Evolutionary conservation across 2,888 invertebrate species (phyloP), one percentile per base, ranked within the genome.

Genomic region (Trachelus troglodyta): DNA sequence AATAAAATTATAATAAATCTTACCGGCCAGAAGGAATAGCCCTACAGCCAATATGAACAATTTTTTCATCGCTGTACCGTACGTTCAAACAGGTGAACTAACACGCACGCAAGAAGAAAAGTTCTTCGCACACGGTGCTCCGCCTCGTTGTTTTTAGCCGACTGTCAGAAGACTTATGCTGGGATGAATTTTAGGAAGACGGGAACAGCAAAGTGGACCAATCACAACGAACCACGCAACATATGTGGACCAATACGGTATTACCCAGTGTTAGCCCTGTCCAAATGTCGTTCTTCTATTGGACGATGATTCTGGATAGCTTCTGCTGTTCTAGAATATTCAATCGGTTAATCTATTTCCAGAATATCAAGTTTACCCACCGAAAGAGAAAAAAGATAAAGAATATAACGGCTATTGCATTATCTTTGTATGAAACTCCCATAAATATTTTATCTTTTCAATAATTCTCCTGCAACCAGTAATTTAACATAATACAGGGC

Each of bases 141-240:
- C 30, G 31, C 30, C 71, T 23, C 71, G 71, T 71, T 74, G 74
- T 35, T 74, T 35, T 35, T 30, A 15, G 77, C 80, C 81, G 84
- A 89, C 87, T 89, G 89, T 86, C 87, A 86, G 73, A 71, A 69
- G 69, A 77, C 75, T 69, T 76, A 78, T 35, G 73, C 75, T 23
- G 76, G 69, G 76, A 77, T 79, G 74, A 77, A 80, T 80, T 85
- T 84, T 81, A 85, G 69, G 69, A 73, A 78, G 69, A 78, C 69
- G 69, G 69, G 35, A 73, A 68, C 12, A 2, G 15, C 34, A 30
- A 35, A 40, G 69, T 40, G 15, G 68, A 56, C 91, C 89, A 91
- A 91, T 91, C 77, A 77, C 15, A 37, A 73, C 4, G 68, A 76
- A 85, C 89, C 91, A 91, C 91, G 91, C 91, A 88, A 84, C 81